phyloP scores from a whole-genome alignment of 92 coral and sea anemone genomes.

The Epizoanthus scotinus region DNA sequence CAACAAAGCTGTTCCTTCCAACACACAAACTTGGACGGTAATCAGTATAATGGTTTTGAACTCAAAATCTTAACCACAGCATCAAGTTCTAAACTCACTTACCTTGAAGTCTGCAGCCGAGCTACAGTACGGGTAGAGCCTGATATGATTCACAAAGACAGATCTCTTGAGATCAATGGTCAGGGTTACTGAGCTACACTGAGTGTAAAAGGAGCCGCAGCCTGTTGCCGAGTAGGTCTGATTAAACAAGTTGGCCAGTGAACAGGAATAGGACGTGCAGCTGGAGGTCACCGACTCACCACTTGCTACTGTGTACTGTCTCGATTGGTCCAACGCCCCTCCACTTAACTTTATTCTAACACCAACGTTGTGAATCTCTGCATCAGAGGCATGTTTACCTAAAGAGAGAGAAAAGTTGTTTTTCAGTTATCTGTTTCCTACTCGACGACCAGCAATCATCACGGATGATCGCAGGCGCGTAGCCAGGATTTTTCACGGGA shows the following conservation, averaged over 20 bases:
- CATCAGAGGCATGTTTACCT: constrained; percentile 43
- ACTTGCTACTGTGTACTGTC: constrained; percentile 49
- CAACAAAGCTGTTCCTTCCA: too few relatives aligned
- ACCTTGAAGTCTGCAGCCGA: constrained; percentile 64
- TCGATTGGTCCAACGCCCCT: constrained; percentile 47
- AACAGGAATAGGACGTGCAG: constrained; percentile 41
- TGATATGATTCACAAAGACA: constrained; percentile 51
- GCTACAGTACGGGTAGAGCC: constrained; percentile 64
- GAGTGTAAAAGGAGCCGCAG: constrained; percentile 50
- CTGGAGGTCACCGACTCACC: constrained; percentile 54
- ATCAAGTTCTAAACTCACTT: not conserved
- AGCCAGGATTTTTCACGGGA: too few relatives aligned
- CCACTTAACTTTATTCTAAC: constrained; percentile 50
- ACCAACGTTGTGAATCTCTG: constrained; percentile 57
- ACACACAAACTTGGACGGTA: too few relatives aligned
- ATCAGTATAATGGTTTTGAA: too few relatives aligned
- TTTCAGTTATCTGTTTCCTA: not conserved
- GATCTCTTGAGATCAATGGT: constrained; percentile 49
- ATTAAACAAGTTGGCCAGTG: constrained; percentile 67
- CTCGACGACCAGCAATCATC: too few relatives aligned
- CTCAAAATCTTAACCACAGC: too few relatives aligned
- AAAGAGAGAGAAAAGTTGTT: not conserved
- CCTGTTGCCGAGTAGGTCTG: constrained; percentile 48
- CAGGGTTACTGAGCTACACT: constrained; percentile 44
- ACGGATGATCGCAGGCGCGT: too few relatives aligned